Conservation (phyloP, 2,888 invertebrate species). For the Andrena fulva region DNA sequence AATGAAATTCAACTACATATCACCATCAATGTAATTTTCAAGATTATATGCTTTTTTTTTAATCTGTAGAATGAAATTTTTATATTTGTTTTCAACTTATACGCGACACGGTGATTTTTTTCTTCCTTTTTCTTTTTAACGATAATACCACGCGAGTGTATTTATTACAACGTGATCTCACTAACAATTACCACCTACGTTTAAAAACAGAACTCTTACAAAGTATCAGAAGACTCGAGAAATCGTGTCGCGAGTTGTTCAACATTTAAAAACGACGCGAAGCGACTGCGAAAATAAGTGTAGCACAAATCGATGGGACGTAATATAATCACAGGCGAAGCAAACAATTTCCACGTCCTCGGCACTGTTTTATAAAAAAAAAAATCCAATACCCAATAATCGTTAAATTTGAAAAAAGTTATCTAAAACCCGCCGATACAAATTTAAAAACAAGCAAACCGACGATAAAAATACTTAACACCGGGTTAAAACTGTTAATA, state of each 20-base stretch:
- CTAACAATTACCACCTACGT: neutral
- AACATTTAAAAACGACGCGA: neutral
- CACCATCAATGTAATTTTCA: neutral
- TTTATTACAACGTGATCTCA: neutral
- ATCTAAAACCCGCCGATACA: neutral
- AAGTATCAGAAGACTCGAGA: neutral
- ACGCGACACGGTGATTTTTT: neutral
- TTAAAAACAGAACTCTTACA: neutral
- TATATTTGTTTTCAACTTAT: neutral
- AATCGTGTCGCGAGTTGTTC: neutral
- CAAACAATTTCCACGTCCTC: neutral
- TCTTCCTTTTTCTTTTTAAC: neutral
- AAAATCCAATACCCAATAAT: neutral
- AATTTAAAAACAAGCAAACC: neutral
- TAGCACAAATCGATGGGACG: neutral
- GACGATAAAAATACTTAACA: neutral
- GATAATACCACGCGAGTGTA: neutral
- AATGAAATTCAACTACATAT: neutral
- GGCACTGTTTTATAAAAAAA: neutral
- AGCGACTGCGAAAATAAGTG: neutral
- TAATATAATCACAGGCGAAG: neutral
- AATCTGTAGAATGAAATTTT: neutral
- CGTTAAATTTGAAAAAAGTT: neutral
- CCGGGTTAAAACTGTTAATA: neutral
- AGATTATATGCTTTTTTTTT: neutral